Base-by-base conservation (phyloP, 2,888 invertebrate species). In the Aleiodes leptofemur region DNA sequence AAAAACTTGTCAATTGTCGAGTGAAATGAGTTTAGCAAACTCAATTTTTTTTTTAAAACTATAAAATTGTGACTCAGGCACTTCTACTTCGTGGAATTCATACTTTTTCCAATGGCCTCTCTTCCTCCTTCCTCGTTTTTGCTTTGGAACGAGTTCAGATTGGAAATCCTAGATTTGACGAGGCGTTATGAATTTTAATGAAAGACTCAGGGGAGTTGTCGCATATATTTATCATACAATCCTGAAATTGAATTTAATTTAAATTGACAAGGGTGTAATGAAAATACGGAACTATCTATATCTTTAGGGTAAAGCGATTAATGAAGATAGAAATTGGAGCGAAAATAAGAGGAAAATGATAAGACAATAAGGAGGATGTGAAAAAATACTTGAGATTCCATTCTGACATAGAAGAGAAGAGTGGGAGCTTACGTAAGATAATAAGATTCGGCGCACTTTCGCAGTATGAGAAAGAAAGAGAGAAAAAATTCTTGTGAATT, bases 391-490 rank as follows among this genome's bases (percentile, higher is more conserved):
- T 43, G 43, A 43, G 43, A 43, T 43, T 43, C 43, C 43, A 43
- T 43, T 23, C 43, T 43, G 43, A 11, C 7, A 43, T 43, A 9
- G 43, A 43, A 43, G 43, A 43, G 43, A 43, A 8, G 43, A 23
- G 2, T 23, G 43, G 43, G 4, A 38, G 56, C 61, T 76, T 76
- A 76, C 76, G 76, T 72, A 76, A 76, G 72, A 53, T 61, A 53
- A 69, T 69, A 34, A 68, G 68, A 72, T 76, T 76, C 69, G 76
- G 76, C 69, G 72, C 72, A 69, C 71, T 76, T 59, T 31, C 29
- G 34, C 55, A 43, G 43, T 48, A 61, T 68, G 64, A 57, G 13
- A n/a, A 8, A 38, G 4, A 5, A 23, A 23, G 23, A 23, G 2
- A 23, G 2, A 23, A 23, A 23, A 23, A 23, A 23, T 8, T 11